Evolutionary conservation across 2,797 vertebrate species (phyloP).

Genomic region (Diceros bicornis): DNA sequence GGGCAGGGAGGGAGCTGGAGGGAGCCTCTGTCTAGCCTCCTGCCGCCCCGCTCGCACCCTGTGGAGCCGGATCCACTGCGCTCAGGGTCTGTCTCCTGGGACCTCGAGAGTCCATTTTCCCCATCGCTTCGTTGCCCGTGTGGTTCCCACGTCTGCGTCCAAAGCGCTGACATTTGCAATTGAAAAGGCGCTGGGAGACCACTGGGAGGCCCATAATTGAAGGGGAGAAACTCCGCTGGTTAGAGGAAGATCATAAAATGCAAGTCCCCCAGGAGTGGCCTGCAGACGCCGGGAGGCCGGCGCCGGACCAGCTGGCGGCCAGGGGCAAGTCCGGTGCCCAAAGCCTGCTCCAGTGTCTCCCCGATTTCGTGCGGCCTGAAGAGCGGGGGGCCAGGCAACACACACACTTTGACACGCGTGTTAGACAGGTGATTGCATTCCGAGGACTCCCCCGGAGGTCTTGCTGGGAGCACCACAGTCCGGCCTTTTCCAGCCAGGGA

Average conservation of each 20-base stretch:
- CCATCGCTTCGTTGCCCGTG: rapidly evolving
- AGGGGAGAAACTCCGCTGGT: conserved; percentile 82
- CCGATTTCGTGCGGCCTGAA: rapidly evolving
- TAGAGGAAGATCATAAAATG: conserved; percentile 85
- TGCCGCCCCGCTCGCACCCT: rapidly evolving
- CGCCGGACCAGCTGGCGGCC: conserved; percentile 44
- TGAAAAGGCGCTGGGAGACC: conserved; percentile 79
- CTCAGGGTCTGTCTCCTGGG: background rate
- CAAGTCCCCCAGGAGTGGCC: conserved; percentile 70
- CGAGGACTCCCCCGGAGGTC: background rate
- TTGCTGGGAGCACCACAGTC: background rate
- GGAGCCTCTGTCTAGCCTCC: background rate
- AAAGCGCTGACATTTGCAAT: conserved; percentile 83
- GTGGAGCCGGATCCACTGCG: rapidly evolving
- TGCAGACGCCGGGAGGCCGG: background rate
- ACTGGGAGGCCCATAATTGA: conserved; percentile 81
- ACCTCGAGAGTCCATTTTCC: background rate
- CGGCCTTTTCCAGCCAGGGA: rapidly evolving
- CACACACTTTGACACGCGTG: background rate
- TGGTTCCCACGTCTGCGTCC: conserved; percentile 42
- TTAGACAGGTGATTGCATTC: conserved; percentile 49
- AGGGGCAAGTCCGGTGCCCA: background rate
- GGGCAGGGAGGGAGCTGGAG: background rate
- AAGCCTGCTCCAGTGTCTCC: background rate
- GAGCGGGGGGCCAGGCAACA: background rate